Conservation (phyloP, 2,888 invertebrate species). For the Phytoseiulus persimilis region DNA sequence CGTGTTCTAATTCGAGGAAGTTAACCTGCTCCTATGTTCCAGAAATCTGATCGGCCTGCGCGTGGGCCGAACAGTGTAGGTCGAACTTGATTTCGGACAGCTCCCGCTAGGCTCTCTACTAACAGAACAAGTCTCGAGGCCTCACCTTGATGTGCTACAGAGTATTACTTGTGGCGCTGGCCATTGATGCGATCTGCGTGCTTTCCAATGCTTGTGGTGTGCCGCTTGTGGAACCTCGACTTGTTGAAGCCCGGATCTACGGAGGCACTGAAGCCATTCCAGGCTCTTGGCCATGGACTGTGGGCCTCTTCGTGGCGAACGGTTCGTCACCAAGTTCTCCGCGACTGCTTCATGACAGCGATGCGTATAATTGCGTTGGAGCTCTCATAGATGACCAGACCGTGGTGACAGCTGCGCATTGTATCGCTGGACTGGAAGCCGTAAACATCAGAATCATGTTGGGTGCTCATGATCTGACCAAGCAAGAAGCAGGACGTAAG, state of each 20-base stretch:
- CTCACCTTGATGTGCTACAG: not conserved
- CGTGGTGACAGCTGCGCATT: conserved; percentile 41
- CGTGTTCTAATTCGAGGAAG: no score
- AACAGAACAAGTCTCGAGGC: no score
- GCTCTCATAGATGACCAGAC: conserved; percentile 33
- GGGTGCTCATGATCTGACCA: not conserved
- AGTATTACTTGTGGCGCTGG: not conserved
- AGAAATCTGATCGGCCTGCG: no score
- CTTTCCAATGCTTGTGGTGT: not conserved
- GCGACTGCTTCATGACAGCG: not conserved
- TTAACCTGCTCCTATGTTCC: no score
- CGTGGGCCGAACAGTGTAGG: no score
- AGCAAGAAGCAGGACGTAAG: not conserved
- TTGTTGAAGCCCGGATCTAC: conserved; percentile 9
- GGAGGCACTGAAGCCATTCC: conserved; percentile 39
- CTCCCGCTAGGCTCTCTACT: no score
- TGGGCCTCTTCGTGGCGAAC: not conserved
- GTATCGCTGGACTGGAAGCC: not conserved
- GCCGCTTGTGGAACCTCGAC: not conserved
- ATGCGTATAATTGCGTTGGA: conserved; percentile 27
- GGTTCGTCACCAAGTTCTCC: not conserved
- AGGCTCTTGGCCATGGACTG: conserved; percentile 39
- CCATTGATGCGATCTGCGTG: not conserved
- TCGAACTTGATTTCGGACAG: no score
- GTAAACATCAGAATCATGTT: not conserved